Base-by-base conservation (phyloP, 1,140 invertebrate genomes). In the Papilio helenus region DNA sequence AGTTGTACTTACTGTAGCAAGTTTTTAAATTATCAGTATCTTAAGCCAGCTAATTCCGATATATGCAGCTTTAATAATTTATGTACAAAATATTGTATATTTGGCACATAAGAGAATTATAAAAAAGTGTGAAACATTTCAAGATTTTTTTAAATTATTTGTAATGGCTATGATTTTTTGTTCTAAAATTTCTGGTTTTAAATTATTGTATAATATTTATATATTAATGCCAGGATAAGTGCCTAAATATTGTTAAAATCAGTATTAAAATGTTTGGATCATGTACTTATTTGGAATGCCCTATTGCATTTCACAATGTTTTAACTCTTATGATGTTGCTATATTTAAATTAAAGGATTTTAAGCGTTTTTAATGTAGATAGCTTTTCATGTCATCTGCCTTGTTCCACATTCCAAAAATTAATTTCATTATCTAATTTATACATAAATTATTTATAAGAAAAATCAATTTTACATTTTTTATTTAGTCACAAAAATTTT, bases 221-320 rank as follows among this genome's bases (percentile, higher is more conserved):
- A 44, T 12, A 39, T 29, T 65, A 58, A 80, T 83, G 84, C 79
- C 80, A 82, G 79, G 80, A 83, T 81, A 29, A 23, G 77, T 76
- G 76, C 83, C 76, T 84, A 80, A 82, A 76, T 16, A 18, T 82
- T 84, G 78, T 71, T 85, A 61, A 79, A 79, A 82, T 83, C 84
- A 87, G 85, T 87, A 85, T 87, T 87, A 87, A 82, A 73, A 79
- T 73, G 73, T 79, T 79, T 77, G 39, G 39, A 77, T 23, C 12
- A 34, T 76, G 74, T 80, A 81, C 78, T 82, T 76, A 79, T 77
- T 77, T 77, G 16, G 76, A 77, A 65, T 77, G 76, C 55, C 58
- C 39, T 77, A 77, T 77, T 65, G 58, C 55, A 77, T 77, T 77
- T 44, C 73, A 18, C 10, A 55, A 76, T 55, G 51, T 74, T 76